Evolutionary conservation across 1,140 invertebrate genomes (phyloP).

Genomic region (Microplitis demolitor): DNA sequence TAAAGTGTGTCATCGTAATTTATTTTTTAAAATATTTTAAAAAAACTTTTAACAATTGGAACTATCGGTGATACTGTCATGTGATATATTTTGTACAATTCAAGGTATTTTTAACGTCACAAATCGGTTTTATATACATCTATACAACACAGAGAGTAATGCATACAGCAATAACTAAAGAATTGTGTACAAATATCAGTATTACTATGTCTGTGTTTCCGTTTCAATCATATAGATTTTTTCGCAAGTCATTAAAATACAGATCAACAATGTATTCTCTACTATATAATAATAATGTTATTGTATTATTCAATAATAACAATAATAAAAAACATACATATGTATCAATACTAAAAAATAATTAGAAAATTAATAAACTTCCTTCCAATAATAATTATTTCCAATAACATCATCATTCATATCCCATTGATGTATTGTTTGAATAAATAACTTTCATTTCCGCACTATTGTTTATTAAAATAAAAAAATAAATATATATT

Average conservation of each 20-base stretch:
- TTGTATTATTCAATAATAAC: too few relatives aligned
- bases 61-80: too few relatives aligned
- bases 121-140: too few relatives aligned
- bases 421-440: background rate
- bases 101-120: too few relatives aligned
- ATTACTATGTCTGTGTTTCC: background rate
- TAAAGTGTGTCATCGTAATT: too few relatives aligned
- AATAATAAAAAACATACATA: too few relatives aligned
- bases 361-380: background rate
- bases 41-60: too few relatives aligned
- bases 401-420: background rate
- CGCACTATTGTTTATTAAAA: background rate
- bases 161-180: background rate
- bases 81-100: too few relatives aligned
- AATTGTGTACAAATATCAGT: background rate
- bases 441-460: conserved; percentile 3
- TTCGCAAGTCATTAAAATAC: conserved; percentile 20
- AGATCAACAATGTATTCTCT: conserved; percentile 1
- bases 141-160: too few relatives aligned
- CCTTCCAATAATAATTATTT: background rate
- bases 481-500: background rate
- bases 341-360: background rate
- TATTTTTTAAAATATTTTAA: too few relatives aligned
- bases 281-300: too few relatives aligned
- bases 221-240: background rate